Evolutionary conservation across 2,888 invertebrate species (phyloP), one percentile per base, ranked within the genome.

Genomic region (Philhelius pedissequus): DNA sequence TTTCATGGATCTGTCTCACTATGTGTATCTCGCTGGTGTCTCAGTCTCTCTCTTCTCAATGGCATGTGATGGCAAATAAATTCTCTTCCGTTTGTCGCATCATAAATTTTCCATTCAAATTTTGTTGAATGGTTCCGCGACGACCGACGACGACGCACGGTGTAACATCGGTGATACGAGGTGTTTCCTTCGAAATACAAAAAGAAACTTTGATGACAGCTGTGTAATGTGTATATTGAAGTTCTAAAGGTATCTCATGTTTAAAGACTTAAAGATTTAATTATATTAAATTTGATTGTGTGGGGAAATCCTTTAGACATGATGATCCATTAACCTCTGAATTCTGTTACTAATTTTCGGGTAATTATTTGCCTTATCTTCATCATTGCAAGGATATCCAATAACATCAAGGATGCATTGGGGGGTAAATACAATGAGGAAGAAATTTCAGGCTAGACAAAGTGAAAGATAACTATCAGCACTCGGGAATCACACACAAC

Each of bases 1-100:
- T 91, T 91, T 90, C 88, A 90, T 89, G 88, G 87, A 88, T 89
- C 89, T 87, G 86, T 66, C 74, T 50, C 56, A 43, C 15, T 50
- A 35, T 35, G 20, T 25, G 45, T 58, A 54, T 68, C 64, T 56
- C 20, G 9, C 11, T 48, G n/a, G n/a, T n/a, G 0, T 22, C 48
- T 20, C 48, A 6, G 22, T 13, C 8, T 27, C 27, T 18, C 25
- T n/a, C 0, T 13, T 9, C 5, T 2, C 60, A 0, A 48, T 73
- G 43, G 60, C 80, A 71, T 70, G 79, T 84, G 84, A 84, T 84
- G 84, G 84, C 84, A 76, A 80, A 84, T 84, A 78, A 83, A 79
- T 83, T 83, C 79, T 66, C 69, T 83, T 84, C 80, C 76, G 80
- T 84, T 84, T 84, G 84, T 84, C 84, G 84, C 84, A 84, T 80